Evolutionary conservation across 2,888 invertebrate species (phyloP).

Genomic region (Arctia plantaginis): DNA sequence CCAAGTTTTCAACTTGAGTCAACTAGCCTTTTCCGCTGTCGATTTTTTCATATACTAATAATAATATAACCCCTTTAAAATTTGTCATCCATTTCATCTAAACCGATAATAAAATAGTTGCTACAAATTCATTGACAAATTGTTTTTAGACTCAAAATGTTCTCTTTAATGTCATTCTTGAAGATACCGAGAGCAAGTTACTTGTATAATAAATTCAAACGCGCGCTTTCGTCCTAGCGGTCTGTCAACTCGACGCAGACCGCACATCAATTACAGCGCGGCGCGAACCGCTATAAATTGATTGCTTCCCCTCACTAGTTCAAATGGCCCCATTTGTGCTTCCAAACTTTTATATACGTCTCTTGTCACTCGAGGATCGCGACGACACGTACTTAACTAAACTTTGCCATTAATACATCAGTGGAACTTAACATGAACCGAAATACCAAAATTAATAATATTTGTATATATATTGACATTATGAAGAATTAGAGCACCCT

Average conservation of each 20-base stretch:
- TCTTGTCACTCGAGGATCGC: constrained; percentile 35
- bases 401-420: background rate
- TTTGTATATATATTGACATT: no score
- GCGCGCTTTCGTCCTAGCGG: constrained; percentile 50
- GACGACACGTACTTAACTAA: constrained; percentile 1
- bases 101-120: background rate
- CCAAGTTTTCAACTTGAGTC: no score
- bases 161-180: background rate
- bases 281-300: constrained; percentile 75
- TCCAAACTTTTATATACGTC: constrained; percentile 50
- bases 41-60: background rate
- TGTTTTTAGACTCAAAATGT: background rate
- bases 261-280: constrained; percentile 76
- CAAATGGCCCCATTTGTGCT: constrained; percentile 61
- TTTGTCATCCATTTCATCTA: background rate
- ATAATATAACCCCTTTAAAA: background rate
- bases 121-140: background rate
- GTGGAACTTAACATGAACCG: background rate
- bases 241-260: constrained; percentile 61
- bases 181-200: constrained; percentile 21
- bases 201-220: constrained; percentile 46
- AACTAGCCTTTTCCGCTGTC: no score
- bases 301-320: constrained; percentile 69
- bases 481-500: no score
- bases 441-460: background rate